Evolutionary conservation across 2,113 vertebrate genomes (phyloP), one percentile per base, ranked within the genome.

Genomic region (Atractosteus spatula): DNA sequence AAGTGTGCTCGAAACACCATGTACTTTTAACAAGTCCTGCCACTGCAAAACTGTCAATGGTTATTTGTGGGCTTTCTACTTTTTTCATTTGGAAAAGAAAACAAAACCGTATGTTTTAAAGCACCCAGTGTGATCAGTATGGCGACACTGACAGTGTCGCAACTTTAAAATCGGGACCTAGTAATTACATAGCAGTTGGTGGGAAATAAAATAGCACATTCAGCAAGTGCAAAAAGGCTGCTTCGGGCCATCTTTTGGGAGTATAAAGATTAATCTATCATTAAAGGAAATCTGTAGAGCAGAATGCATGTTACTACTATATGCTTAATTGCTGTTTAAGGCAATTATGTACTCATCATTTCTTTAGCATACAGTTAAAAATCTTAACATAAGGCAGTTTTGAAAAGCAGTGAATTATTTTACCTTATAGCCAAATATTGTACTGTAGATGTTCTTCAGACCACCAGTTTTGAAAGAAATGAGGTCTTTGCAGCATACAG

Each of bases 321-420:
- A 75, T 76, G 70, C 67, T 78, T 79, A 85, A 86, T 83, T 87
- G 75, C 81, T 74, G 72, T 84, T 82, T 77, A 84, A 79, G 79
- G 80, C 71, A 83, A 83, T 85, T 84, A 86, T 29, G 66, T 72
- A 75, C 61, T 74, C 78, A 69, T 71, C 70, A 71, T 79, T 70
- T 86, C 73, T 77, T 71, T 78, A 74, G 51, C 70, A 73, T 4
- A 12, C 55, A 79, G 84, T 84, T 83, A 77, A 44, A 69, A 77
- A 83, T 84, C 71, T 68, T 81, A 82, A 82, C 69, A 79, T 63
- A 69, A 68, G 74, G 63, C 29, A 66, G 71, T 84, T 85, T 82
- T 66, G 45, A 45, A 66, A 29, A 68, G 17, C 14, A 51, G 71
- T 54, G 42, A 45, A 61, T 47, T 45, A 3, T 47, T 3, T 44